These are phyloP conservation scores for Capricornis sumatraensis DNA, from an alignment of 2,113 vertebrate species.

Conservation along the genomic window DNA sequence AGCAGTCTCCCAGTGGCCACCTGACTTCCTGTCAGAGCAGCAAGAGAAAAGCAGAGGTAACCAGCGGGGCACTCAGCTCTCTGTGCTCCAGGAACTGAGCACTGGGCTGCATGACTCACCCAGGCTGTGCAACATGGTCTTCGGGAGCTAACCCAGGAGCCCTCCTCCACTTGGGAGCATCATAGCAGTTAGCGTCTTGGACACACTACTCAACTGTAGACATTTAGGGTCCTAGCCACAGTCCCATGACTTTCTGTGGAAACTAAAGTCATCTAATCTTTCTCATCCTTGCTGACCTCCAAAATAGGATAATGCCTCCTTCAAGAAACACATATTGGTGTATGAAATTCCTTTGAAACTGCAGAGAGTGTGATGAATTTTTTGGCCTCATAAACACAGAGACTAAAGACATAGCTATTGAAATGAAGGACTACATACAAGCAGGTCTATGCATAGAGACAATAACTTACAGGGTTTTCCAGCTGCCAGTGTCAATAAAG, in stretches of 20 bases:
- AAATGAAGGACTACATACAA: constrained; percentile 11
- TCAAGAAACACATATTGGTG: background rate
- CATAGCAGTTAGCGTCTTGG: background rate
- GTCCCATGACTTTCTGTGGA: background rate
- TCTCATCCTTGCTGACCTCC: background rate
- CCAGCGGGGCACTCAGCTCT: background rate
- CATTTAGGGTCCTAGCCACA: background rate
- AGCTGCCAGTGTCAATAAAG: background rate
- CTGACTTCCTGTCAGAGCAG: background rate
- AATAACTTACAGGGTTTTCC: background rate
- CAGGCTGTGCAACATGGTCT: background rate
- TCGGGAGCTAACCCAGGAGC: background rate
- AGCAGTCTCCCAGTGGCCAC: background rate
- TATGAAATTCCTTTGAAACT: background rate
- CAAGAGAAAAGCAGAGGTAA: background rate
- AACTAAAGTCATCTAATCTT: background rate
- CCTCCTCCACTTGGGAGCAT: background rate
- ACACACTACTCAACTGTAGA: background rate
- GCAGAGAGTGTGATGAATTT: background rate
- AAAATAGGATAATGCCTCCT: background rate
- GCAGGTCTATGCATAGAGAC: background rate
- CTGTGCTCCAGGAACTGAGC: background rate
- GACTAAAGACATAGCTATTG: background rate
- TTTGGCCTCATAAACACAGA: background rate
- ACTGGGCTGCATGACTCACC: background rate